Percentiles rank a stretch among this genome's conserved stretches.
phyloP scores from a whole-genome alignment of 2,797 vertebrate species.

The Tapirus indicus region DNA sequence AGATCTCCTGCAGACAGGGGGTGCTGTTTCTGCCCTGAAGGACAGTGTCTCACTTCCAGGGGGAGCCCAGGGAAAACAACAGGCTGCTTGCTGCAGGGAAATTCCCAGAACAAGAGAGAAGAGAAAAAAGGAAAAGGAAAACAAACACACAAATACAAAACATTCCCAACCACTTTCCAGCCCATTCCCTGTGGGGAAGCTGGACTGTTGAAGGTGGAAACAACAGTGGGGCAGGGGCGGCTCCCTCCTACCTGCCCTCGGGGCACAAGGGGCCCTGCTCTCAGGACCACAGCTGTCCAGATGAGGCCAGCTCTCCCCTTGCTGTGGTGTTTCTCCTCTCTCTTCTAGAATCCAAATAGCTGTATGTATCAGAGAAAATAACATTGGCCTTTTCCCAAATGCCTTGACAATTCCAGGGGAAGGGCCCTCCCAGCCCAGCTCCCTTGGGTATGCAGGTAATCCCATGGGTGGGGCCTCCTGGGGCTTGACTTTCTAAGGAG shows the following conservation, averaged over 20 bases:
- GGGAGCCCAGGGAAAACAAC: neutral
- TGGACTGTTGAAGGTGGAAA: neutral
- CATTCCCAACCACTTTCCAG: neutral
- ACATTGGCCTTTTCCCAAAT: neutral
- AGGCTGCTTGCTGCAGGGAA: neutral
- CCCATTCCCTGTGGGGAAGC: neutral
- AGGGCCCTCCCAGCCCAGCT: neutral
- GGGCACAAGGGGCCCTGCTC: neutral
- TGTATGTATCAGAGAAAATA: neutral
- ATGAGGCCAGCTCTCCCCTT: neutral
- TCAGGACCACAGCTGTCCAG: neutral
- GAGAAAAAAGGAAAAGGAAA: neutral
- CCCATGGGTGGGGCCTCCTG: neutral
- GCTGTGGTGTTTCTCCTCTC: neutral
- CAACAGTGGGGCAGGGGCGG: neutral
- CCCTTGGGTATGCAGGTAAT: neutral
- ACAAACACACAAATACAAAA: slow-evolving; percentile 15
- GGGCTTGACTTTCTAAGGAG: neutral
- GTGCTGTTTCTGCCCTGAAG: neutral
- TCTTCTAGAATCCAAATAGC: neutral
- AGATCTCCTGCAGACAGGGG: neutral
- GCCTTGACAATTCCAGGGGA: neutral
- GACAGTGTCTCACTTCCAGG: neutral
- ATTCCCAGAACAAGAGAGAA: neutral
- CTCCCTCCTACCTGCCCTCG: neutral